Base-by-base conservation (phyloP, 2,113 vertebrate genomes). In the Notiomystis cincta region DNA sequence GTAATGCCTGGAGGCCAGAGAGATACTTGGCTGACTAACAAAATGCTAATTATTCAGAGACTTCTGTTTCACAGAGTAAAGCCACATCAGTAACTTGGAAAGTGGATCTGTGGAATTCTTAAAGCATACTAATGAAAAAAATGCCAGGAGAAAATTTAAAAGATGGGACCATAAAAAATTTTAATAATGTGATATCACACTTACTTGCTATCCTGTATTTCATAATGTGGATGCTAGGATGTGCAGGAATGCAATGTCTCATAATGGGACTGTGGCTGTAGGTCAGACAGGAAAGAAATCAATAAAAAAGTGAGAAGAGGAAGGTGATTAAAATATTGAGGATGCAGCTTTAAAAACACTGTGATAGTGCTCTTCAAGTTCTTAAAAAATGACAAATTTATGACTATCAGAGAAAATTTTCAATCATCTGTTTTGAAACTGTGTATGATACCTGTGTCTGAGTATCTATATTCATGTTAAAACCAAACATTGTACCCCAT, bases 1-100 rank as follows among this genome's bases (percentile, higher is more conserved):
- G 69, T 67, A 83, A 38, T 84, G 91, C 60, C 91, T 89, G 72
- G 60, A 92, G 82, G 89, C 90, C 72, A 89, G 79, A 87, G 69
- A 83, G 76, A 75, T 71, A 65, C 51, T 95, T 95, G 93, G 69
- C 93, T 91, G 69, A 82, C 87, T 78, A 87, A 92, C 60, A 94
- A 95, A 93, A 95, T 79, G 48, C n/a, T 91, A 95, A 95, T 86
- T 97, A 87, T 64, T 86, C 10, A 7, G 69, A 67, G 60, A 37
- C 81, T 96, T 89, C 77, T 91, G 89, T 81, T 96, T 80, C 66
- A 90, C 57, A 40, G n/a, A 64, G 21, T 89, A 78, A 83, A 91
- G 51, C 24, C 72, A 77, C 56, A 89, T 83, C 82, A 83, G 69
- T 78, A 89, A 81, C 51, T 87, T 51, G 27, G 31, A 57, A 77